Evolutionary conservation across 1,140 invertebrate genomes (phyloP), one percentile per base, ranked within the genome.

Genomic region (Lycorma delicatula): DNA sequence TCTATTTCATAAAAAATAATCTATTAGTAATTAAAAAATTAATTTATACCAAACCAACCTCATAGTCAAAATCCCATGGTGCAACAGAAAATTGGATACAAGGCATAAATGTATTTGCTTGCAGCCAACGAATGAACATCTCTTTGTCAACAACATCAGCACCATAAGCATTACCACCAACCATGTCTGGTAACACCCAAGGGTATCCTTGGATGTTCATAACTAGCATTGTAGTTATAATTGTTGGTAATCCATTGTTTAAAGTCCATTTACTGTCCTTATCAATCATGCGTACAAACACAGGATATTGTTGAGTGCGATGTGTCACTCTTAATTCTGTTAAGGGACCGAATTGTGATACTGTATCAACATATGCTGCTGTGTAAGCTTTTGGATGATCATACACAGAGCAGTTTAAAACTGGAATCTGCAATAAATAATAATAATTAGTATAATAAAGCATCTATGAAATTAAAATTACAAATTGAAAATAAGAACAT

Each of bases 221-320:
- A 63, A 86, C 83, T 1, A 94, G 71, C 0, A 87, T 70, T 2
- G 87, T 87, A 0, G 91, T 88, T 34, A 96, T 82, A 6, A 96
- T 66, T 0, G 89, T 87, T 0, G 80, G 73, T 0, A 87, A 67
- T 20, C 92, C 92, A 23, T 92, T 91, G 59, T 86, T 79, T 61
- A 81, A 76, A 3, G 79, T 81, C 91, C 91, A 96, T 44, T 74
- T 77, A 0, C 88, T 86, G 67, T 88, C 82, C 65, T 79, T 93
- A 71, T 96, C 92, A 7, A 93, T 78, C 84, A 96, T 93, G 38
- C 93, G 79, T 0, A 93, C 79, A 70, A 92, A 92, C 31, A 92
- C 79, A 1, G 86, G 83, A n/a, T 85, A 70, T 23, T 85, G 70
- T 72, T 95, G 91, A 1, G 84, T 86, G 58, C 78, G 77, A 69